phyloP scores from a whole-genome alignment of 2,797 vertebrate genomes.

The Pteropus rufus region DNA sequence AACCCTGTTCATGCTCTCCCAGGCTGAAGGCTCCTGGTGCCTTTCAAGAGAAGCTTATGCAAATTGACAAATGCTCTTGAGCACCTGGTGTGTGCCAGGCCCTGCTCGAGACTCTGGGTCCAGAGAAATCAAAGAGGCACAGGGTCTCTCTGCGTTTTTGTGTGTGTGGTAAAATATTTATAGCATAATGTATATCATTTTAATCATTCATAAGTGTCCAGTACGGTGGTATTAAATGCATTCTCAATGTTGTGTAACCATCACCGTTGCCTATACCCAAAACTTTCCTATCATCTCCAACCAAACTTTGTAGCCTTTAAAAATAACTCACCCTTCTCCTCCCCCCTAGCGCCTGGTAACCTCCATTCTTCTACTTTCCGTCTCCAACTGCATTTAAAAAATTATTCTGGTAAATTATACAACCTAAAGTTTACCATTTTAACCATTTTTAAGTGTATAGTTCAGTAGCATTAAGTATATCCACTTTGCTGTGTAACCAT shows the following conservation, averaged over 20 bases:
- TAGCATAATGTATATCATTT: not conserved
- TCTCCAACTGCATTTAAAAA: not conserved
- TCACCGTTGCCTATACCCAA: not conserved
- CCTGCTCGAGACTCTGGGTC: not conserved
- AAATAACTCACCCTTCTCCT: not conserved
- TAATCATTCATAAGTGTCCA: not conserved
- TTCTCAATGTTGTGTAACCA: not conserved
- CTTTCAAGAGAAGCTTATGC: not conserved
- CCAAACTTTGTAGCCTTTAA: not conserved
- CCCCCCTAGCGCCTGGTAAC: rapidly evolving
- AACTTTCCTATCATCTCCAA: not conserved
- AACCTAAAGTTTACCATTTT: not conserved
- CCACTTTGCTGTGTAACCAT: not conserved
- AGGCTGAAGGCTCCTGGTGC: not conserved
- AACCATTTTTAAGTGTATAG: not conserved
- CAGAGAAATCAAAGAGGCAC: not conserved
- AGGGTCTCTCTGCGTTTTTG: not conserved
- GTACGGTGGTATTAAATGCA: not conserved
- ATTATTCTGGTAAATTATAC: not conserved
- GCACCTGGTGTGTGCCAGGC: not conserved
- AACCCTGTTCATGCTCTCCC: not conserved
- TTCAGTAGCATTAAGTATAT: not conserved
- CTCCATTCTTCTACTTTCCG: not conserved
- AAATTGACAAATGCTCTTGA: too few species aligned
- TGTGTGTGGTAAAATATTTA: not conserved